phyloP scores from a whole-genome alignment of 2,797 vertebrate species.

The Antrozous pallidus region DNA sequence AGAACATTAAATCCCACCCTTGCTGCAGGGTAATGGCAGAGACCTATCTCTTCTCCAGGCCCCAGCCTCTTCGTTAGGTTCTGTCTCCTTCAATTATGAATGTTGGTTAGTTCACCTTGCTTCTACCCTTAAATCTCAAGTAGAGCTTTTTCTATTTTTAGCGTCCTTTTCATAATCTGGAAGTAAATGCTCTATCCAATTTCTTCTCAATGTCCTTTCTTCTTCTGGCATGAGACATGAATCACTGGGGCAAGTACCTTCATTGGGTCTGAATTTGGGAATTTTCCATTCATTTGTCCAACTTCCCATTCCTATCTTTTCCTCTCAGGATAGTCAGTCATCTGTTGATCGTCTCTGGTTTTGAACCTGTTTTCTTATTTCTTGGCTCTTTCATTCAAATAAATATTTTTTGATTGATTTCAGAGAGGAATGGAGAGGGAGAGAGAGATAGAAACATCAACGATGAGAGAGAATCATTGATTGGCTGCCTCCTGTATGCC shows the following conservation, averaged over 20 bases:
- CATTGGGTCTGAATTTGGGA: neutral
- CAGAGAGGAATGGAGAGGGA: too few species aligned
- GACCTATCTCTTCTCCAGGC: neutral
- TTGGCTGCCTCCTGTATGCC: too few species aligned
- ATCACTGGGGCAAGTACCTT: neutral
- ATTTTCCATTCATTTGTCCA: neutral
- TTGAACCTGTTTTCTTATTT: neutral
- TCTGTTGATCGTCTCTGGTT: neutral
- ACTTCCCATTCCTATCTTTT: neutral
- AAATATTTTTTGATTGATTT: too few species aligned
- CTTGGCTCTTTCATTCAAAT: neutral
- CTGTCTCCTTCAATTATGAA: neutral
- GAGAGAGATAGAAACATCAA: too few species aligned
- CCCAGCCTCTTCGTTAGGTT: neutral
- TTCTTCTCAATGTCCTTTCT: constrained; percentile 5
- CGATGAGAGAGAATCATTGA: too few species aligned
- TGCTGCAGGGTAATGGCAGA: neutral
- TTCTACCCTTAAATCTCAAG: neutral
- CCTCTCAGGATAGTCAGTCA: neutral
- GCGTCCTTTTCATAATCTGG: neutral
- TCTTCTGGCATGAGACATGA: neutral
- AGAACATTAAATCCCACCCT: neutral
- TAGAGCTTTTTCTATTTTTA: neutral
- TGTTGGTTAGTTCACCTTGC: neutral
- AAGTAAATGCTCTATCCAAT: neutral